Evolutionary conservation across 2,113 vertebrate species (phyloP).

Genomic region (Triplophysa rosa): DNA sequence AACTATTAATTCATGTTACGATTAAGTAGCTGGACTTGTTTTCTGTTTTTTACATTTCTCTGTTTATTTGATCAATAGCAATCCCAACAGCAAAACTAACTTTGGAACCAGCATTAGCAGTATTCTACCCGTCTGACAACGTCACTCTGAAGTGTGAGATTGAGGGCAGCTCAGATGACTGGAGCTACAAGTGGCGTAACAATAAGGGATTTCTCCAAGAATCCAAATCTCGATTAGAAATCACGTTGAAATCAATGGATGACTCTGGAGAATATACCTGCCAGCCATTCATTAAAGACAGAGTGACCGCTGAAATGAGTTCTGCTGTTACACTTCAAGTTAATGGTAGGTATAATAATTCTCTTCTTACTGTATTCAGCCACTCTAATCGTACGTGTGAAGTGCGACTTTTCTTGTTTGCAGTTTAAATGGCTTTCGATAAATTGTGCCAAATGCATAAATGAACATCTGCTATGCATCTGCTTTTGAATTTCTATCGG

Average conservation of each 20-base stretch:
- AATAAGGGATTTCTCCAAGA: background rate
- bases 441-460: too few relatives aligned
- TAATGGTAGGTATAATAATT: background rate
- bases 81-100: background rate
- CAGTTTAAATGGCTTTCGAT: too few relatives aligned
- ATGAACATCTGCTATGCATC: too few relatives aligned
- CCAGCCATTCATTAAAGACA: background rate
- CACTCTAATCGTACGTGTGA: too few relatives aligned
- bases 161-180: background rate
- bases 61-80: background rate
- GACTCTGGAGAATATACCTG: background rate
- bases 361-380: background rate
- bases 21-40: too few relatives aligned
- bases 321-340: background rate
- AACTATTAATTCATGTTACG: too few relatives aligned
- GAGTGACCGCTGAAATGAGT: background rate
- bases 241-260: background rate
- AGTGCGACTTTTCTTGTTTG: too few relatives aligned
- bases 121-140: background rate
- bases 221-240: background rate
- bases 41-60: background rate
- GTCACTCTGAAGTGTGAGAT: slow-evolving; percentile 12
- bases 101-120: background rate
- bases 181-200: background rate
- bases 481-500: too few relatives aligned